phyloP scores from a whole-genome alignment of 2,113 vertebrate genomes.

The Acrocephalus arundinaceus region DNA sequence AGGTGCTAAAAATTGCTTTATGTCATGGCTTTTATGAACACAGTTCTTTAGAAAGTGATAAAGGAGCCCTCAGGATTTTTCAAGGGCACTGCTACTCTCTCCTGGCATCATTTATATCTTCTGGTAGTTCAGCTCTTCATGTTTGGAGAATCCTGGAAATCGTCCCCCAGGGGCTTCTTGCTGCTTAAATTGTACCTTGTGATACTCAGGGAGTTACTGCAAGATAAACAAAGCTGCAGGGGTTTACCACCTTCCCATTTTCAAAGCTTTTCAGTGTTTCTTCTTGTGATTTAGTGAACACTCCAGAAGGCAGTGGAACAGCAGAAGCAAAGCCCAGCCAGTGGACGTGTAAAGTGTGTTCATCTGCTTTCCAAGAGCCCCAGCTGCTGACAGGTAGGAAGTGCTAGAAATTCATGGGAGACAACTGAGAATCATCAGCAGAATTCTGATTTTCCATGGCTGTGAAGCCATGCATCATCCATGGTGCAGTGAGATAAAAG shows the following conservation, averaged over 20 bases:
- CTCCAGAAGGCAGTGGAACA: conserved; percentile 56
- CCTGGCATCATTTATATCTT: background rate
- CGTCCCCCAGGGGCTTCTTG: background rate
- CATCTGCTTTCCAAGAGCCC: conserved; percentile 72
- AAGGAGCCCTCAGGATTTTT: background rate
- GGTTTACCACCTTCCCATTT: background rate
- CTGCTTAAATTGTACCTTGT: background rate
- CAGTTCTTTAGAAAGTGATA: background rate
- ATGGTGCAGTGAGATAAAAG: background rate
- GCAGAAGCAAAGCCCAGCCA: conserved; percentile 69
- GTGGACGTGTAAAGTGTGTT: conserved; percentile 80
- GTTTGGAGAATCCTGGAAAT: background rate
- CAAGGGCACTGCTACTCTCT: background rate
- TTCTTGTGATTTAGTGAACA: conserved; percentile 37
- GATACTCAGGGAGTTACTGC: background rate
- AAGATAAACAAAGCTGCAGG: background rate
- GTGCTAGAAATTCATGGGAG: background rate
- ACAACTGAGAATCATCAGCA: background rate
- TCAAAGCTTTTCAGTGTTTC: background rate
- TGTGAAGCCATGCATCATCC: background rate
- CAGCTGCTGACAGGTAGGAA: conserved; percentile 79
- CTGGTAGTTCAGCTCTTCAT: background rate
- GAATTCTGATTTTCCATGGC: background rate
- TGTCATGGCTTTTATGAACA: background rate
- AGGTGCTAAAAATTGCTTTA: background rate